phyloP scores from a whole-genome alignment of 2,888 invertebrate species.

The Tenodera sinensis region DNA sequence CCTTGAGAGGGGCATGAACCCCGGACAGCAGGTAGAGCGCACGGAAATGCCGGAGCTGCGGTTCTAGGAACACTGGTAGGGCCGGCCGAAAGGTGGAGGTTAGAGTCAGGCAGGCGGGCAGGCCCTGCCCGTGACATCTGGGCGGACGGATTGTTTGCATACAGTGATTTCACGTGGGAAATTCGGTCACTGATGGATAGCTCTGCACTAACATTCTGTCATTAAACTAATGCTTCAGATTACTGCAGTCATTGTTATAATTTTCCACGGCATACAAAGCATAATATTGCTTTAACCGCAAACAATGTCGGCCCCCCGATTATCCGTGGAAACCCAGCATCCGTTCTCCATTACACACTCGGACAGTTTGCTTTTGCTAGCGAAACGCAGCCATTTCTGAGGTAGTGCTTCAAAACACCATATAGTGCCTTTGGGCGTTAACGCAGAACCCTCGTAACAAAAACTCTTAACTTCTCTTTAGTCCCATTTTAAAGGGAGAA shows the following conservation, averaged over 20 bases:
- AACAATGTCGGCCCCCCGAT: background rate
- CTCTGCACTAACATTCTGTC: background rate
- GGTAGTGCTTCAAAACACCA: no score
- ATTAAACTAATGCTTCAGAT: background rate
- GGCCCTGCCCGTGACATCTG: background rate
- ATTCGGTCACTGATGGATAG: background rate
- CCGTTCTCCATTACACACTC: no score
- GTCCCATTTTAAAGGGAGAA: no score
- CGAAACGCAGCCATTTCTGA: no score
- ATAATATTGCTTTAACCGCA: background rate
- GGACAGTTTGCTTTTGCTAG: no score
- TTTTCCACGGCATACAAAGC: background rate
- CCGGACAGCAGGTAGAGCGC: background rate
- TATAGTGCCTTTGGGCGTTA: no score
- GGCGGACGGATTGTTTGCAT: background rate
- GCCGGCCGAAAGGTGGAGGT: background rate
- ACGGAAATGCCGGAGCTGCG: background rate
- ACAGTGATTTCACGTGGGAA: background rate
- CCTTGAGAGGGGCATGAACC: background rate
- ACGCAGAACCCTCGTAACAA: no score
- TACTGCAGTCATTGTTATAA: background rate
- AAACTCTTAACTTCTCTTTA: no score
- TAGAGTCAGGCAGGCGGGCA: no score
- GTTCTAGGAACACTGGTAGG: background rate
- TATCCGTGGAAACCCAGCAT: background rate